Percentiles rank a stretch among this genome's conserved stretches.
Evolutionary conservation across 1,140 invertebrate genomes (phyloP).

Genomic region (Eciton burchellii): DNA sequence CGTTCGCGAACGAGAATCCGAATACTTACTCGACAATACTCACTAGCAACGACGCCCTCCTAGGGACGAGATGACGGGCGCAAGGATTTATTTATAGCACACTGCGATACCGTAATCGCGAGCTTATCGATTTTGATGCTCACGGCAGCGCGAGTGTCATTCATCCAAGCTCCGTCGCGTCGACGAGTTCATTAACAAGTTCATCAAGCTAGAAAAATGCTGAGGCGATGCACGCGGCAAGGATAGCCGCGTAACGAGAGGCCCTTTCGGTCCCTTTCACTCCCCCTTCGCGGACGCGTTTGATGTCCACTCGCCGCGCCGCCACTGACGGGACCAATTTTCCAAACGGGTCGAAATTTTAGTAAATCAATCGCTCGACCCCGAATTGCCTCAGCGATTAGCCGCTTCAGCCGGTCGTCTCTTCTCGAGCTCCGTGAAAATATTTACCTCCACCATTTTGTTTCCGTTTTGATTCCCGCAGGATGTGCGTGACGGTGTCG

Average conservation of each 20-base stretch:
- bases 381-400: constrained; percentile 29
- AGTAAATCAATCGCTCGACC: constrained; percentile 22
- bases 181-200: neutral
- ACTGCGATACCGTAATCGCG: neutral
- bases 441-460: constrained; percentile 56
- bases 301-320: constrained; percentile 25
- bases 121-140: constrained; percentile 19
- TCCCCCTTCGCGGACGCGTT: neutral
- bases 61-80: neutral
- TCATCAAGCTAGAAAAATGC: constrained; percentile 1
- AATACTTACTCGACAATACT: no score
- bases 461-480: constrained; percentile 39
- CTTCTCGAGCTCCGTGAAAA: constrained; percentile 50
- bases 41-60: neutral
- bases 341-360: no score
- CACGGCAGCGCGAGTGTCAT: neutral
- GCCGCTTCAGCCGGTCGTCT: constrained; percentile 11
- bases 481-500: constrained; percentile 68
- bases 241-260: constrained; percentile 1
- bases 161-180: neutral
- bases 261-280: neutral
- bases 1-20: neutral
- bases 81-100: constrained; percentile 6
- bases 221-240: neutral
- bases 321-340: constrained; percentile 21